Percentiles rank a stretch among this genome's conserved stretches.
These are phyloP conservation scores for Atherix ibis DNA, from an alignment of 2,888 invertebrate genomes.

Conservation along the genomic window DNA sequence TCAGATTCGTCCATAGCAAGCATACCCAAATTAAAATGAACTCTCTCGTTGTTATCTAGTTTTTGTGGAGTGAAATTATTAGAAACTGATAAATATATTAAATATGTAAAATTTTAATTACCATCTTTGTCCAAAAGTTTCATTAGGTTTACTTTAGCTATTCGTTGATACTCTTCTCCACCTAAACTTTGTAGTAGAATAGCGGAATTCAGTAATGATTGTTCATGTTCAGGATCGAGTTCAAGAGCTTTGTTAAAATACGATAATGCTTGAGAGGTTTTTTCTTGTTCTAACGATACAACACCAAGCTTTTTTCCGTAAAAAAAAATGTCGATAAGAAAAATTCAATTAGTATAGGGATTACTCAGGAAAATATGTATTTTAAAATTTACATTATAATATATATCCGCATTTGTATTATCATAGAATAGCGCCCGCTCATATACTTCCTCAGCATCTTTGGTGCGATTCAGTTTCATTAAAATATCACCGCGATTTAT, in stretches of 20 bases:
- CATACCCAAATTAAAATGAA: slow-evolving; percentile 93
- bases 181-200: slow-evolving; percentile 84
- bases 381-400: slow-evolving; percentile 65
- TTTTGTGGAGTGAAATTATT: not conserved
- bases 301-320: slow-evolving; percentile 57
- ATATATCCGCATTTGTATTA: slow-evolving; percentile 85
- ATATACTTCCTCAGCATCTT: slow-evolving; percentile 89
- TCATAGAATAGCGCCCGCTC: slow-evolving; percentile 85
- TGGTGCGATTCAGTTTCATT: slow-evolving; percentile 83
- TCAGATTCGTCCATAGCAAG: slow-evolving; percentile 90
- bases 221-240: slow-evolving; percentile 86
- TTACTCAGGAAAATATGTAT: not conserved
- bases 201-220: slow-evolving; percentile 87
- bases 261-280: slow-evolving; percentile 76
- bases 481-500: slow-evolving; percentile 94
- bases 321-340: not conserved
- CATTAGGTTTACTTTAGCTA: slow-evolving; percentile 64
- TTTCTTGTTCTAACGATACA: slow-evolving; percentile 82
- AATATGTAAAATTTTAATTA: slow-evolving; percentile 17
- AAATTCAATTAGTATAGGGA: not conserved
- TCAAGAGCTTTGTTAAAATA: slow-evolving; percentile 87
- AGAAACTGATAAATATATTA: not conserved
- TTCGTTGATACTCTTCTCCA: slow-evolving; percentile 58
- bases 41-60: slow-evolving; percentile 65
- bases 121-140: slow-evolving; percentile 62